phyloP scores from a whole-genome alignment of 2,888 invertebrate species.

The Silvanus unidentatus region DNA sequence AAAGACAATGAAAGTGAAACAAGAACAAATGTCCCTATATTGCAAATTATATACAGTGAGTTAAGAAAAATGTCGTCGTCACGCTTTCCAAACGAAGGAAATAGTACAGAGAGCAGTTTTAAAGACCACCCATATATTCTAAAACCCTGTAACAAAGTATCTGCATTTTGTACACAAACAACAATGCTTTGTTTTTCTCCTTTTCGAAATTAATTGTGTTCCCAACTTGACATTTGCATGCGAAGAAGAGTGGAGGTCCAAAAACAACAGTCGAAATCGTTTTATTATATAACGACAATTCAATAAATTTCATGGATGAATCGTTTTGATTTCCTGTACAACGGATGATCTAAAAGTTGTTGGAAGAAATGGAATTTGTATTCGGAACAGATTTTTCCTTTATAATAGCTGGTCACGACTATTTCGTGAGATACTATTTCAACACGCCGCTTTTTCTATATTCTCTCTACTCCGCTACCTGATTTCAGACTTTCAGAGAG shows the following conservation, averaged over 20 bases:
- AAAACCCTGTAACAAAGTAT: background rate
- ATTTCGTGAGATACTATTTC: constrained; percentile 7
- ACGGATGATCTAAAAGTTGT: background rate
- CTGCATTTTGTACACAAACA: background rate
- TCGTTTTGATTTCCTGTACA: constrained; percentile 12
- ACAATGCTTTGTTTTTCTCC: background rate
- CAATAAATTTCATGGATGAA: constrained; percentile 15
- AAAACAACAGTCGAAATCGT: background rate
- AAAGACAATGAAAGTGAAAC: background rate
- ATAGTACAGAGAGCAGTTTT: background rate
- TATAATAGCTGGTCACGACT: constrained; percentile 8
- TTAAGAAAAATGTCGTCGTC: background rate
- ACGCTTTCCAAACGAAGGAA: background rate
- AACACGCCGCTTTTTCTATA: background rate
- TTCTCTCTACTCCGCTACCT: too few species aligned
- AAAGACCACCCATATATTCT: constrained; percentile 1
- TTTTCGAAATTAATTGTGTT: background rate
- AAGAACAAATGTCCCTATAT: background rate
- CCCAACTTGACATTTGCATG: background rate
- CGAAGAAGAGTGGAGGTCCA: too few species aligned
- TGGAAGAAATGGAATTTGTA: constrained; percentile 7
- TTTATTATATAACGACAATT: constrained; percentile 10
- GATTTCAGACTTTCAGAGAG: too few species aligned
- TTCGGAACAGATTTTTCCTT: constrained; percentile 8
- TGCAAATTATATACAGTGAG: background rate